Conservation (phyloP, 2,797 vertebrate genomes). For the Rhynchotus rufescens region DNA sequence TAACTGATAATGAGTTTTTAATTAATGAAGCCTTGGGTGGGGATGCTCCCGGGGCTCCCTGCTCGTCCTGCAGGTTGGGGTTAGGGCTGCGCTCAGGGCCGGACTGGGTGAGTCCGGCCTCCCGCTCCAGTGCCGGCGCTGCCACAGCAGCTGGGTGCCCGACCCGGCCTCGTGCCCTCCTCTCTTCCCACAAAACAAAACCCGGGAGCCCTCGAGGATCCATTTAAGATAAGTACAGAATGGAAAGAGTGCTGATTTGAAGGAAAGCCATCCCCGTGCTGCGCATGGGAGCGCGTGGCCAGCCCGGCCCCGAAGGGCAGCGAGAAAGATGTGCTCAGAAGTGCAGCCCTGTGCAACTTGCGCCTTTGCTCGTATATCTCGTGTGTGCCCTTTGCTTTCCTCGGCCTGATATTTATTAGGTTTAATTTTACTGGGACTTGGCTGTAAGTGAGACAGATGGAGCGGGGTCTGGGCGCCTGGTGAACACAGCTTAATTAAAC, state of each 20-base stretch:
- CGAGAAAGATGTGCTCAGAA: constrained; percentile 72
- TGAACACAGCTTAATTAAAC: constrained; percentile 82
- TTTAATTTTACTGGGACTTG: constrained; percentile 80
- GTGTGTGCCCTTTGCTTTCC: constrained; percentile 78
- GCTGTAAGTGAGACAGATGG: constrained; percentile 82
- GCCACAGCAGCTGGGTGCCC: not conserved
- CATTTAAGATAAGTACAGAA: constrained; percentile 69
- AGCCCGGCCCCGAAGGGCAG: constrained; percentile 63
- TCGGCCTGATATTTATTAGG: constrained; percentile 78
- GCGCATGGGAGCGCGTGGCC: not conserved
- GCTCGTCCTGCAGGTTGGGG: fast-evolving
- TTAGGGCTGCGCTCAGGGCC: too few species aligned
- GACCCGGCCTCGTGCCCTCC: not conserved
- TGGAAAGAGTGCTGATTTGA: constrained; percentile 43
- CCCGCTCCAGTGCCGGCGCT: not conserved
- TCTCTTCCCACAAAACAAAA: constrained; percentile 41
- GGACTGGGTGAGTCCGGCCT: too few species aligned
- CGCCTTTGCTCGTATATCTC: constrained; percentile 68
- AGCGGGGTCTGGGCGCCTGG: constrained; percentile 72
- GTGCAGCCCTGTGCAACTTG: constrained; percentile 72
- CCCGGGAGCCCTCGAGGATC: constrained; percentile 57
- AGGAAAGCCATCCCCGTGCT: constrained; percentile 42
- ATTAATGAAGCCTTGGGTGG: constrained; percentile 53
- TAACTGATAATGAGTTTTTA: constrained; percentile 73
- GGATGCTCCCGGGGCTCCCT: not conserved